Evolutionary conservation across 2,797 vertebrate genomes (phyloP), one percentile per base, ranked within the genome.

Genomic region (Onychomys leucogaster): DNA sequence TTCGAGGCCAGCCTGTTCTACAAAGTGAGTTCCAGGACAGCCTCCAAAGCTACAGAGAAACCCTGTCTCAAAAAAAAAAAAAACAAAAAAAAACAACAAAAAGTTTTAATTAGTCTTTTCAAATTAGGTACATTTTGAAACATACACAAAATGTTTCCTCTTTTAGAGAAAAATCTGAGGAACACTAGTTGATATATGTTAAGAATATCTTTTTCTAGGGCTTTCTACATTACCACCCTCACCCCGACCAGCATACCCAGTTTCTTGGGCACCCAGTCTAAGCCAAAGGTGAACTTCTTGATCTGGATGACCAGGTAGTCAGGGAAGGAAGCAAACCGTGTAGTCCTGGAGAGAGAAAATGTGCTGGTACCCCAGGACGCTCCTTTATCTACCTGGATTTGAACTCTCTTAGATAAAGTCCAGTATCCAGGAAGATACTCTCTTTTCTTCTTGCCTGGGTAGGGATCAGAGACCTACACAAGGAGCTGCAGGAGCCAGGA

Each of bases 261-360:
- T 98, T 99, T 99, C 98, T 99, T 99, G 94, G 99, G 99, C 85
- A 99, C 99, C 99, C 99, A 99, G 98, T 99, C 99, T 96, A 99
- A 99, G 96, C 99, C 99, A 11, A 99, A 99, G 85, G 99, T 99
- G 98, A 99, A 99, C 98, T 99, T 99, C 99, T 99, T 99, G 97
- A 99, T 99, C 98, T 99, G 99, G 98, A 99, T 99, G 96, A 99
- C 99, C 98, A 99, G 99, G 98, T 99, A 99, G 98, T 99, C 99
- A 0, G 99, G 99, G 98, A 99, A 99, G 90, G 99, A 99, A 98
- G 99, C 99, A 96, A 99, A 99, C 57, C 99, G 99, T n/a, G 99
- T 99, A 0, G 99, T 99, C 99, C 99, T 99, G 98, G 67, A 97
- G 98, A 97, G 96, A 77, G 69, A 98, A 91, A 98, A 93, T 67